Percentiles rank a stretch among this genome's conserved stretches.
Conservation (phyloP, 2,797 vertebrate species). For the Bradypus variegatus region DNA sequence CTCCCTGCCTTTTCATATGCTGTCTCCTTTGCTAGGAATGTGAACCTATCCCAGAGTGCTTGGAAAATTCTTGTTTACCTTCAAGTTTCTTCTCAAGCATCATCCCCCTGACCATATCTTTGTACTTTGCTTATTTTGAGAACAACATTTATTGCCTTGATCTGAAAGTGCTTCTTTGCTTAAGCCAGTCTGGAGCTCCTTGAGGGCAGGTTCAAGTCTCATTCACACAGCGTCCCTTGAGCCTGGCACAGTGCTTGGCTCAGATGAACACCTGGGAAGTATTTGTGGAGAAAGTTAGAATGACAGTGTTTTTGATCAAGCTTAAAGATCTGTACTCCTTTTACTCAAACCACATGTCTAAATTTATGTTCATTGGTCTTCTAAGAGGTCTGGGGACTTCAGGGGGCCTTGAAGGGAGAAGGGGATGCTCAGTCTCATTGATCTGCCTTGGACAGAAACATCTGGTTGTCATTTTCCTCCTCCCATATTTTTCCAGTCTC, state of each 20-base stretch:
- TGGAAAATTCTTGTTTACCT: background rate
- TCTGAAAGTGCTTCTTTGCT: background rate
- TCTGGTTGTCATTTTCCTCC: background rate
- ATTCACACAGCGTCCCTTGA: background rate
- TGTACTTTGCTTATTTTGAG: background rate
- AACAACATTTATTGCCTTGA: background rate
- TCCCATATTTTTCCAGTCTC: background rate
- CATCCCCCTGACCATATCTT: background rate
- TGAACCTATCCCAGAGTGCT: background rate
- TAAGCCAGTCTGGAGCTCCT: background rate
- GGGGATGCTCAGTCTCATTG: background rate
- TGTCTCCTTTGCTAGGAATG: background rate
- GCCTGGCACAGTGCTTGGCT: background rate
- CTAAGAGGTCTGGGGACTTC: background rate
- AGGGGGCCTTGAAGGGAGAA: background rate
- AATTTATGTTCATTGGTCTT: conserved; percentile 17
- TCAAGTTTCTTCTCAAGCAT: background rate
- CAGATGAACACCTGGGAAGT: background rate
- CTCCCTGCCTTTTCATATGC: background rate
- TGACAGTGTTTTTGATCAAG: background rate
- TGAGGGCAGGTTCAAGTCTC: background rate
- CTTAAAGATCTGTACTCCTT: background rate
- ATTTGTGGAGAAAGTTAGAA: background rate
- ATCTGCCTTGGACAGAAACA: background rate
- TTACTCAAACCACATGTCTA: background rate